These are phyloP conservation scores for Buphagus erythrorhynchus DNA, from an alignment of 2,797 vertebrate genomes.

Conservation along the genomic window DNA sequence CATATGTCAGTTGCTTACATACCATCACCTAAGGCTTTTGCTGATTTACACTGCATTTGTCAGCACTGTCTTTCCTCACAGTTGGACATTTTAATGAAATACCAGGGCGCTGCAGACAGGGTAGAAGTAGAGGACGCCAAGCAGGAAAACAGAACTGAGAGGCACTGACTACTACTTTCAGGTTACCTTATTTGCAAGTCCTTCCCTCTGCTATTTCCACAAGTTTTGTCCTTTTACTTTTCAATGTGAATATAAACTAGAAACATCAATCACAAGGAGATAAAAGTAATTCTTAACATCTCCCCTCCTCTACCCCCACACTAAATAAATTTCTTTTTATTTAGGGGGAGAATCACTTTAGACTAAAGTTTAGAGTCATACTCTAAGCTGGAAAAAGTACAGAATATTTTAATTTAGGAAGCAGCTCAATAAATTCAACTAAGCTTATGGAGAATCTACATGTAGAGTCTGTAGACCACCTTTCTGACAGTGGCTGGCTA, in stretches of 20 bases:
- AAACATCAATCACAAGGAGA: neutral
- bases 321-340: neutral
- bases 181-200: neutral
- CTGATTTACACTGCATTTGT: neutral
- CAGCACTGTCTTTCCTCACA: neutral
- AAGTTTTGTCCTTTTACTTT: neutral
- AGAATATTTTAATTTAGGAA: neutral
- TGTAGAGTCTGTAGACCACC: neutral
- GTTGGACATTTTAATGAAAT: neutral
- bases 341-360: neutral
- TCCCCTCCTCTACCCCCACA: neutral
- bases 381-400: neutral
- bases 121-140: neutral
- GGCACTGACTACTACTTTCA: neutral
- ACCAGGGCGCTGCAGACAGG: neutral
- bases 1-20: neutral
- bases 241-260: neutral
- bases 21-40: neutral
- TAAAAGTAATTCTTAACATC: neutral
- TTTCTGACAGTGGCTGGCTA: neutral
- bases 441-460: neutral
- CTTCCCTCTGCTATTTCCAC: neutral
- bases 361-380: neutral
- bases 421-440: neutral
- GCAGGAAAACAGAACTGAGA: neutral